Percentiles rank a stretch among this genome's conserved stretches.
Conservation (phyloP, 2,797 vertebrate genomes). For the Clamator glandarius region DNA sequence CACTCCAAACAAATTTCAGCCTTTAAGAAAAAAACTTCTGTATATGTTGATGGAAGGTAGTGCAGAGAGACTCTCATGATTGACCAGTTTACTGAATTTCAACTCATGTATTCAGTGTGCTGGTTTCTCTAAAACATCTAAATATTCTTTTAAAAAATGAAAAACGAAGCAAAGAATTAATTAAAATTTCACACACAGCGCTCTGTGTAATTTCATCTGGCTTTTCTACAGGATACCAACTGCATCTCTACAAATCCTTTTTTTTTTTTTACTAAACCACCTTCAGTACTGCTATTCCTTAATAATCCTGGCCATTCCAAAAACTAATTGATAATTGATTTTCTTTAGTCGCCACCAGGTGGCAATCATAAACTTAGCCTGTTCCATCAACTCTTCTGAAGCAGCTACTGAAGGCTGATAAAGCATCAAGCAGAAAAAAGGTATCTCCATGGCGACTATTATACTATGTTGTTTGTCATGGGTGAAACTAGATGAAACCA, state of each 20-base stretch:
- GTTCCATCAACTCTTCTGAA: neutral
- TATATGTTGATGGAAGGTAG: neutral
- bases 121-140: neutral
- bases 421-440: neutral
- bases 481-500: constrained; percentile 10
- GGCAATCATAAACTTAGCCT: constrained; percentile 42
- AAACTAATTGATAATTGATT: neutral
- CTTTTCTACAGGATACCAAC: neutral
- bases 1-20: neutral
- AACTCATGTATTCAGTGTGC: neutral
- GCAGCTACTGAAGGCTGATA: neutral
- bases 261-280: neutral
- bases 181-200: neutral
- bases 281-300: neutral
- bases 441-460: constrained; percentile 52
- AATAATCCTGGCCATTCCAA: neutral
- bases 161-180: neutral
- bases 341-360: constrained; percentile 55
- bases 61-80: neutral
- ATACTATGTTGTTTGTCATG: neutral
- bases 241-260: neutral
- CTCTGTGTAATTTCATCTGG: neutral
- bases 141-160: neutral
- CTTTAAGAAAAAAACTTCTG: neutral
- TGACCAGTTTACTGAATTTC: neutral